Evolutionary conservation across 2,797 vertebrate species (phyloP), one percentile per base, ranked within the genome.

Genomic region (Yasuhikotakia modesta): DNA sequence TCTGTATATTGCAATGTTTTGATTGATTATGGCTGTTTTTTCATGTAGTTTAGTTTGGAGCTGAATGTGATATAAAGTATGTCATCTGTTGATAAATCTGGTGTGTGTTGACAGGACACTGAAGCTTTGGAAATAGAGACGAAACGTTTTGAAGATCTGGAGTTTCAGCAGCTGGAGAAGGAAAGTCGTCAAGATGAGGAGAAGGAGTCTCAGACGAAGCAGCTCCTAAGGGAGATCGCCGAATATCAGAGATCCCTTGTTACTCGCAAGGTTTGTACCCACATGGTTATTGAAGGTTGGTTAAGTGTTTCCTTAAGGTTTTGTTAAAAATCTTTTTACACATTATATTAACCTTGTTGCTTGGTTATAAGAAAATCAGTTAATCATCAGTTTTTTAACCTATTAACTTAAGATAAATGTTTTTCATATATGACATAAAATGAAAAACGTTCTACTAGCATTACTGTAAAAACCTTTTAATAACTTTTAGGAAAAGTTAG

Each of bases 111-210:
- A 63, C 86, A 98, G 97, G 96, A 96, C 86, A 93, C 93, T 1
- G 96, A 98, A 81, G 87, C 93, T 6, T 85, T 98, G 61, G 97
- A 98, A 81, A 89, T 92, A 30, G 95, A 97, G 89, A 95, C 93
- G 0, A 98, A 97, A 88, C 94, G 94, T 13, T 99, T 98, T 30
- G 97, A 99, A 88, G 97, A 99, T 86, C 86, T 98, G 83, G 97
- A 99, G 91, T 98, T 99, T 87, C 97, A 98, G 86, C 96, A 98
- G 83, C 93, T 99, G 71, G 97, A 99, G 85, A 90, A 83, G 2
- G 96, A 99, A 83, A 99, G 96, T 86, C 91, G 95, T 11, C 93
- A 96, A 83, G 97, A 99, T 22, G 96, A 98, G 85, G 96, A 99
- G 84, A 97, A 97, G 84, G 97, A 99, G 89, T 4, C 32, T 35